Evolutionary conservation across 1,140 invertebrate genomes (phyloP).

Genomic region (Achatina immaculata): DNA sequence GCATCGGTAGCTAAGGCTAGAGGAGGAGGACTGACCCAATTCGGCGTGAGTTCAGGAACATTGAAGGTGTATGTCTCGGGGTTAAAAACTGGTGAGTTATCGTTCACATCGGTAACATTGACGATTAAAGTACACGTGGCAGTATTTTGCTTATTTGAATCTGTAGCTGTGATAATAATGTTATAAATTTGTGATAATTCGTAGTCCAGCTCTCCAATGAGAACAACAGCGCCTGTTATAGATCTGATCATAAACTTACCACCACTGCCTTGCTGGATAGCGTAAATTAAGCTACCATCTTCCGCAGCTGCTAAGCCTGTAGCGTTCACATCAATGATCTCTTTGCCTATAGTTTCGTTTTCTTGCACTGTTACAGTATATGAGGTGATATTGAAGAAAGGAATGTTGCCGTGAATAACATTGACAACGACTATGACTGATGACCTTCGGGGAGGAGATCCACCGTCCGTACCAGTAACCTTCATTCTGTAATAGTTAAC

Average conservation of each 20-base stretch:
- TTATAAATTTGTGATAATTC: background rate
- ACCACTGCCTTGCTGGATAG: background rate
- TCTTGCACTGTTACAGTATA: background rate
- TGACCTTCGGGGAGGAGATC: background rate
- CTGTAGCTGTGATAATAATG: background rate
- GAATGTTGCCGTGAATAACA: background rate
- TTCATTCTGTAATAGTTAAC: background rate
- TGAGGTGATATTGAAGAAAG: background rate
- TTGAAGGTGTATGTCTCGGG: constrained; percentile 3
- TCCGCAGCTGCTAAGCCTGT: constrained; percentile 19
- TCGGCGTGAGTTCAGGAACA: background rate
- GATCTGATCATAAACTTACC: background rate
- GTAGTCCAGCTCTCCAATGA: background rate
- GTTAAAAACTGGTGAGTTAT: background rate
- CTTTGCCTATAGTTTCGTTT: background rate
- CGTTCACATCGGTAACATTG: constrained; percentile 10
- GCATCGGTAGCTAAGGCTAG: constrained; percentile 17
- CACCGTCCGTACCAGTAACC: background rate
- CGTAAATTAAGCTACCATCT: constrained; percentile 19
- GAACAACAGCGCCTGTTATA: background rate
- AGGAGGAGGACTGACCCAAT: background rate
- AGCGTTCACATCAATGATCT: constrained; percentile 15
- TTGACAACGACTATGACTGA: constrained; percentile 8
- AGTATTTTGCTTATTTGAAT: background rate
- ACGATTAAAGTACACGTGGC: constrained; percentile 8